A percentile compares a stretch with the other conserved stretches of the same genome.
phyloP scores from a whole-genome alignment of 2,888 invertebrate species.

The Sycophila texana region DNA sequence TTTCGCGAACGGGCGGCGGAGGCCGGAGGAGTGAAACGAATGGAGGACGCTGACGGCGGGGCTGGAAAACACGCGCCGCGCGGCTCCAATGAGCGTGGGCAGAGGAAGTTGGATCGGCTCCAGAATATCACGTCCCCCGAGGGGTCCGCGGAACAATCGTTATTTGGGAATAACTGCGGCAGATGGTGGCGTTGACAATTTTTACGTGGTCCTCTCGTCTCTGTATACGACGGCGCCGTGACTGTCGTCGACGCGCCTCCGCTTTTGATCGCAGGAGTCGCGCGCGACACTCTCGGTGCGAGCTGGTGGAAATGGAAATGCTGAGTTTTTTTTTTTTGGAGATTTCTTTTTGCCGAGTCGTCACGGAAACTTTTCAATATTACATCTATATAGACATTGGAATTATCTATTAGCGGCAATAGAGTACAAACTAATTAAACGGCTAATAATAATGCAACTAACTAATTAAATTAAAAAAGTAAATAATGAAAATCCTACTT shows the following conservation, averaged over 20 bases:
- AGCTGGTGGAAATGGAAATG: too few species aligned
- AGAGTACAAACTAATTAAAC: too few species aligned
- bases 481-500: too few species aligned
- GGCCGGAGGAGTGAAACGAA: constrained; percentile 2
- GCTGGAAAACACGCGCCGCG: constrained; percentile 41
- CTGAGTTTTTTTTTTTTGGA: too few species aligned
- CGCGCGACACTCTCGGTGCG: background rate
- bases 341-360: too few species aligned
- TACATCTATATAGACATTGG: too few species aligned
- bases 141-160: constrained; percentile 51
- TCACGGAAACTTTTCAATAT: too few species aligned
- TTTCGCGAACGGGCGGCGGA: constrained; percentile 41
- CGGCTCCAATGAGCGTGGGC: constrained; percentile 8
- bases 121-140: constrained; percentile 47
- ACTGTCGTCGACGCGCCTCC: too few species aligned
- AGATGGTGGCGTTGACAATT: constrained; percentile 51
- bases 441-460: too few species aligned
- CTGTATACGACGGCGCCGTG: too few species aligned
- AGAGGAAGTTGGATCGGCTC: constrained; percentile 49
- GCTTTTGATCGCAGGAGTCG: background rate
- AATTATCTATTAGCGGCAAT: too few species aligned
- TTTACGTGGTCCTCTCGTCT: constrained; percentile 18
- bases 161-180: constrained; percentile 51
- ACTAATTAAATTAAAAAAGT: too few species aligned
- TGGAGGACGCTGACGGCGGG: constrained; percentile 20